Base-by-base conservation (phyloP, 2,888 invertebrate species). In the Eulithis testata region DNA sequence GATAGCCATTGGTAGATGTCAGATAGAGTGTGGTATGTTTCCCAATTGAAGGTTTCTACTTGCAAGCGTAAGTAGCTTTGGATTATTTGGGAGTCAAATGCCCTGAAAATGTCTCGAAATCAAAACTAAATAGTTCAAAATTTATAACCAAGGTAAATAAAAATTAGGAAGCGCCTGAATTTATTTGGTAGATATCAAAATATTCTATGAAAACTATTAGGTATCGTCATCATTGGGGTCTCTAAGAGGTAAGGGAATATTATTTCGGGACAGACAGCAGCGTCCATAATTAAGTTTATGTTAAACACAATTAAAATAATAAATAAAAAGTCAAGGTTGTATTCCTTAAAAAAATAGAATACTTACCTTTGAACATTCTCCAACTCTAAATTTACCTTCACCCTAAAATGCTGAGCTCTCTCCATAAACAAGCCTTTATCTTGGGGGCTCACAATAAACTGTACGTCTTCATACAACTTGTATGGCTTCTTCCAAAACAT, bases 1-100 rank as follows among this genome's bases (percentile, higher is more conserved):
- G 90, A 81, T 44, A 96, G 73, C 94, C 95, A 96, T 27, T 86
- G 85, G 69, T 95, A 86, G 11, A 95, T 94, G 57, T 95, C 94
- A 2, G 94, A 90, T 43, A 96, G 79, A 0, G 83, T 85, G 73
- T 96, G 93, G 73, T 96, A 96, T 4, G 83, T 80, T 0, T 85
- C 87, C 94, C 95, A 96, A 2, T 76, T 58, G 45, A 76, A 90
- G 0, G 75, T 70, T 0, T 83, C 81, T 0, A 67, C 62, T 54
- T 71, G 74, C 4, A 76, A 53, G n/a, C 80, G 76, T 0, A 66
- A 64, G 60, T 87, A 87, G 47, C 62, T 73, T 27, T 60, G 61
- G 0, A 81, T 31, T 0, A 53, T 45, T 76, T 91, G 91, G 0
- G 69, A 62, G 36, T 85, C 77, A 44, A 91, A 90, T 40, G 81